Base-by-base conservation (phyloP, 1,140 invertebrate genomes). In the Acromyrmex charruanus region DNA sequence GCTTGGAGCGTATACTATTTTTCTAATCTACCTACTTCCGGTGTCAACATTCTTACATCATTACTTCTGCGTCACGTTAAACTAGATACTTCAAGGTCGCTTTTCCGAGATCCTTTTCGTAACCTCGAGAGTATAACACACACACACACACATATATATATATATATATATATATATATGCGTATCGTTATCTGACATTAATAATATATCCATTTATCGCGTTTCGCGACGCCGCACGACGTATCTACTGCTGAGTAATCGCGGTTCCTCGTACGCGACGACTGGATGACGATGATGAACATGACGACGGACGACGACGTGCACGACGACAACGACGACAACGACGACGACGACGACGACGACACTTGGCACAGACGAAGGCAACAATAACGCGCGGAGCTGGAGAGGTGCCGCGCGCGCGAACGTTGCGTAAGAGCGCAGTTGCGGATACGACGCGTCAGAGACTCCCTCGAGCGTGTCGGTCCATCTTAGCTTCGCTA, bases 361-460 rank as follows among this genome's bases (percentile, higher is more conserved):
- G 89, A 88, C 89, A 90, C 89, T 87, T 81, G 75, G 88, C 80
- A 84, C 85, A 85, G 75, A 88, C 88, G 89, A 85, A 87, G 88
- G 88, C 68, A 90, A 90, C 89, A 90, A 90, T 90, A 90, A 90
- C 81, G 79, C 81, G 79, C 74, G 81, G 53, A 90, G 89, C 79
- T 86, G 61, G 86, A 86, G 35, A 88, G 71, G 81, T 90, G 89
- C 80, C 81, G 75, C 63, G 87, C 58, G 87, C 55, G 84, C n/a
- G 53, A 75, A 28, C 69, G 86, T 91, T 89, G 91, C 74, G 90
- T 91, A 89, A 91, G 86, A 89, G 55, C 77, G 71, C 66, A 71
- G 80, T 71, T 87, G 86, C 91, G 92, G 92, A 92, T 92, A 88
- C 91, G 91, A 90, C 91, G 91, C 89, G 87, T 92, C 91, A 92